phyloP scores from a whole-genome alignment of 2,113 vertebrate species.

The Carassius carassius region DNA sequence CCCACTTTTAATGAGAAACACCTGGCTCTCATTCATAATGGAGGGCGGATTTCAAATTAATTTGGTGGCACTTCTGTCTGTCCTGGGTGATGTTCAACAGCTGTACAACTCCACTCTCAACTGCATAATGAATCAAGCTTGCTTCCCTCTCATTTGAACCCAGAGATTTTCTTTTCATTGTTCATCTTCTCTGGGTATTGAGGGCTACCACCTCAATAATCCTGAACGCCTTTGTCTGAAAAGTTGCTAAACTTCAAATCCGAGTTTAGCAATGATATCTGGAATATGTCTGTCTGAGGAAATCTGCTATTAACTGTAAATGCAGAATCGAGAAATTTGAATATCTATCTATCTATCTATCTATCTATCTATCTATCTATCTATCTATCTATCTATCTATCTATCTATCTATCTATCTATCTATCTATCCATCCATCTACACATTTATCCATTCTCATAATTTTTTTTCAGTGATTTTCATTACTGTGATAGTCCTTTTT shows the following conservation, averaged over 20 bases:
- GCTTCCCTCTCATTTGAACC: slow-evolving; percentile 62
- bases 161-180: slow-evolving; percentile 59
- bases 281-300: neutral
- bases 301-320: neutral
- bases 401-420: too few species aligned
- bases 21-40: slow-evolving; percentile 78
- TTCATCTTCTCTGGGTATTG: slow-evolving; percentile 42
- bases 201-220: slow-evolving; percentile 19
- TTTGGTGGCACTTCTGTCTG: slow-evolving; percentile 68
- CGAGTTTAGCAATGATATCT: neutral
- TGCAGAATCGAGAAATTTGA: neutral
- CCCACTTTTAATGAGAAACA: slow-evolving; percentile 75
- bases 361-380: too few species aligned
- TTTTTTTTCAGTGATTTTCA: too few species aligned
- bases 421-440: too few species aligned
- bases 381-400: too few species aligned
- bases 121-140: slow-evolving; percentile 73
- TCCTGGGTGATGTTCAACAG: slow-evolving; percentile 73
- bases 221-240: neutral
- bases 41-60: slow-evolving; percentile 74
- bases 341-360: too few species aligned
- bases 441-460: too few species aligned
- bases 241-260: neutral
- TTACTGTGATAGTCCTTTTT: too few species aligned
- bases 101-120: slow-evolving; percentile 65